Percentiles rank a stretch among this genome's conserved stretches.
Evolutionary conservation across 1,140 invertebrate genomes (phyloP).

Genomic region (Aphelenchoides fujianensis): DNA sequence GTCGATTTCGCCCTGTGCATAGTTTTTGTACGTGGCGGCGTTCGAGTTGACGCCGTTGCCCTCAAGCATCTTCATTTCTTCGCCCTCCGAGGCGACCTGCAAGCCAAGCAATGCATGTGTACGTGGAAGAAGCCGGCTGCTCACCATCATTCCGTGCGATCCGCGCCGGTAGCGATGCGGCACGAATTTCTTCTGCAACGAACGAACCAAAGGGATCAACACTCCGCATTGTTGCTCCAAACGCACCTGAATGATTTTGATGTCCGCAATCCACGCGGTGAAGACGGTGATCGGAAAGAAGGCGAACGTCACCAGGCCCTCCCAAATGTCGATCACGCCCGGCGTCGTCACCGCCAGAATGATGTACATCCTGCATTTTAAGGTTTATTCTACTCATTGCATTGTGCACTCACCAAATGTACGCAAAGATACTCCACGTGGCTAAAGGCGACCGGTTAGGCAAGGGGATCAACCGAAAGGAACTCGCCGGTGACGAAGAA

Average conservation of each 20-base stretch:
- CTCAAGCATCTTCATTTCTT: conserved; percentile 62
- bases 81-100: conserved; percentile 57
- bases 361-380: no score
- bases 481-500: conserved; percentile 99
- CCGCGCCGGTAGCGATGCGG: conserved; percentile 60
- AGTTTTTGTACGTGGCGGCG: conserved; percentile 18
- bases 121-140: no score
- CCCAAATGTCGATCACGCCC: conserved; percentile 69
- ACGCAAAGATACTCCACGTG: conserved; percentile 94
- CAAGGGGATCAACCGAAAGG: no score
- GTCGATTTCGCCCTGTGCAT: conserved; percentile 69
- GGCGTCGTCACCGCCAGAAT: conserved; percentile 76
- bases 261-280: conserved; percentile 94
- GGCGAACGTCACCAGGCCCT: conserved; percentile 85
- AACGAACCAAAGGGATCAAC: conserved; percentile 17
- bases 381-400: no score
- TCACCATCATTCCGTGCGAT: conserved; percentile 59
- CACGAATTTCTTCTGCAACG: conserved; percentile 55
- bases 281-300: conserved; percentile 94
- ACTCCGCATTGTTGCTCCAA: no score
- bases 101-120: no score
- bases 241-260: no score
- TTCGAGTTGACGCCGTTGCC: conserved; percentile 51
- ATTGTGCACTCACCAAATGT: no score
- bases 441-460: no score